phyloP scores from a whole-genome alignment of 2,888 invertebrate species.

The Clunio marinus region DNA sequence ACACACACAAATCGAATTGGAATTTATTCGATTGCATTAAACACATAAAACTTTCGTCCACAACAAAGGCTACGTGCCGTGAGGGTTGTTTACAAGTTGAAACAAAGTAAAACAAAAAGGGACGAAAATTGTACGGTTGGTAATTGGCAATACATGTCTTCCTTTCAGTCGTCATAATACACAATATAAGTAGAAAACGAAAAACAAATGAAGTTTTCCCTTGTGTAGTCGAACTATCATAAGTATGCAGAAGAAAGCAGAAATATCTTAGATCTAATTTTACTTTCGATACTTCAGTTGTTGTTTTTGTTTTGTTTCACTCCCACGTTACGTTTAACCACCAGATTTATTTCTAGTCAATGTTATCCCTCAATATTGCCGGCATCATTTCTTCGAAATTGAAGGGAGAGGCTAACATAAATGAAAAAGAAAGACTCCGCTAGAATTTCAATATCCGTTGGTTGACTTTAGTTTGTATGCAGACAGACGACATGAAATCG shows the following conservation, averaged over 20 bases:
- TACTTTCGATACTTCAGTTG: neutral
- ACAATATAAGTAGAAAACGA: too few species aligned
- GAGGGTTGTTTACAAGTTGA: constrained; percentile 11
- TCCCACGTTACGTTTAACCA: neutral
- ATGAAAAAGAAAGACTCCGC: too few species aligned
- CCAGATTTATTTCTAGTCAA: neutral
- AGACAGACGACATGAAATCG: too few species aligned
- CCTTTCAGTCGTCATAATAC: neutral
- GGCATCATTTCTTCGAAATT: too few species aligned
- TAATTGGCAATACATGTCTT: constrained; percentile 17
- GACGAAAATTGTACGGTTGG: neutral
- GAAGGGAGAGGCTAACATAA: too few species aligned
- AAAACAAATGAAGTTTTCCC: neutral
- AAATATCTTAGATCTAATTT: too few species aligned
- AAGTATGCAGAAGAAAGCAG: too few species aligned
- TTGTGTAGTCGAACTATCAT: neutral
- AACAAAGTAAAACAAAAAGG: neutral
- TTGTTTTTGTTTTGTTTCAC: neutral
- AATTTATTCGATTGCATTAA: neutral
- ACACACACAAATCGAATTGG: too few species aligned
- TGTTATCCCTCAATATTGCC: neutral
- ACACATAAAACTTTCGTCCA: neutral
- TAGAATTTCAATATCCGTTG: too few species aligned
- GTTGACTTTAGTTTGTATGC: too few species aligned
- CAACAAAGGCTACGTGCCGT: neutral